A percentile compares a stretch with the other conserved stretches of the same genome.
These are phyloP conservation scores for Lipotes vexillifer DNA, from an alignment of 2,113 vertebrate genomes.

Conservation along the genomic window DNA sequence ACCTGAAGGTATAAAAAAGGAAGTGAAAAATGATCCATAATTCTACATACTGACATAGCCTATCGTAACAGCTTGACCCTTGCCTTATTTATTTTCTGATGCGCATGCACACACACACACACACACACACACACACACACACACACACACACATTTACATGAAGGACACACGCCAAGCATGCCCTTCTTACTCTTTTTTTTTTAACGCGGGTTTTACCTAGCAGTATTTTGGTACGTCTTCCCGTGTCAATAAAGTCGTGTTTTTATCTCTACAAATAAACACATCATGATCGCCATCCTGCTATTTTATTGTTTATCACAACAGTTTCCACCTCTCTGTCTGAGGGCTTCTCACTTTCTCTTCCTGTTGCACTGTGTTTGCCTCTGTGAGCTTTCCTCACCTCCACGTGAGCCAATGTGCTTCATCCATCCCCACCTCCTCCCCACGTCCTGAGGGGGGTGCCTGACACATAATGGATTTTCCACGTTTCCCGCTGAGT, in stretches of 20 bases:
- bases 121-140: neutral
- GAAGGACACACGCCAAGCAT: neutral
- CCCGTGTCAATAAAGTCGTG: neutral
- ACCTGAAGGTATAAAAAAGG: neutral
- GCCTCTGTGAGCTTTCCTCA: neutral
- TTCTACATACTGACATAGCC: neutral
- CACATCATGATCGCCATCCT: fast-evolving
- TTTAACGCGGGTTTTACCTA: neutral
- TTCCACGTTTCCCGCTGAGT: neutral
- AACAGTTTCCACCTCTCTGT: fast-evolving
- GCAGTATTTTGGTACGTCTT: too few species aligned
- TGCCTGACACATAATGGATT: neutral
- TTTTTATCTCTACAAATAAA: neutral
- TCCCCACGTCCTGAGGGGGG: neutral
- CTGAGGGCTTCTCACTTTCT: neutral
- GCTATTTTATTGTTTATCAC: neutral
- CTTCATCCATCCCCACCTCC: neutral
- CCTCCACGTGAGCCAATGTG: neutral
- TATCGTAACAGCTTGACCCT: neutral
- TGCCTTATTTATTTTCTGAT: neutral
- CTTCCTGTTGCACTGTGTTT: too few species aligned
- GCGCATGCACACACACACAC: fast-evolving
- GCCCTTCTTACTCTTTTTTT: neutral
- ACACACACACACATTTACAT: neutral
- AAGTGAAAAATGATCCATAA: neutral